phyloP scores from a whole-genome alignment of 2,888 invertebrate genomes.

The Dryococelus australis region DNA sequence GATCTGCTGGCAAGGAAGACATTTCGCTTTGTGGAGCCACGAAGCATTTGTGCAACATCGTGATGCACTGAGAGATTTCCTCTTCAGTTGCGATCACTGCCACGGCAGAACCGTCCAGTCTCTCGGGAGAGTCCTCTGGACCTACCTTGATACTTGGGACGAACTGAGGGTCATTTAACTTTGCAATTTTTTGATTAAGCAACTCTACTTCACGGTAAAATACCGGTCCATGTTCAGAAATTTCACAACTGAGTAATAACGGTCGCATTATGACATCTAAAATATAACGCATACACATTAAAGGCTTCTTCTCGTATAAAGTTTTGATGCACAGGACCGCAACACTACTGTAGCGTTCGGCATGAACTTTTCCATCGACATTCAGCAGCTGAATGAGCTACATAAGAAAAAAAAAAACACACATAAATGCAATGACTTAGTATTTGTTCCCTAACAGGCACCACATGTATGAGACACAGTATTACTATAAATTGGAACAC shows the following conservation, averaged over 20 bases:
- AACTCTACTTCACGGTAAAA: conserved; percentile 35
- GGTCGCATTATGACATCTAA: conserved; percentile 55
- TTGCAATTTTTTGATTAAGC: conserved; percentile 25
- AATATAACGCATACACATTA: conserved; percentile 50
- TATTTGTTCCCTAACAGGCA: too few species aligned
- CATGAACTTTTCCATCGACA: conserved; percentile 35
- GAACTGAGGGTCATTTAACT: not conserved
- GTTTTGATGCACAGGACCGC: conserved; percentile 64
- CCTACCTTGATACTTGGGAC: not conserved
- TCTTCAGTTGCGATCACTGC: conserved; percentile 49
- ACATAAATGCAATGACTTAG: not conserved
- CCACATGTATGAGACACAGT: too few species aligned
- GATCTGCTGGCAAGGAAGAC: conserved; percentile 52
- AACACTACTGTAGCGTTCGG: conserved; percentile 51
- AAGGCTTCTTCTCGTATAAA: conserved; percentile 53
- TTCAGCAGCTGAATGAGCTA: conserved; percentile 46
- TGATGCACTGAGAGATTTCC: conserved; percentile 55
- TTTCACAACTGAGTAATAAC: conserved; percentile 46
- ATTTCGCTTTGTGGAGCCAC: conserved; percentile 54
- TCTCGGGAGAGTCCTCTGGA: not conserved
- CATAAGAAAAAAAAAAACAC: conserved; percentile 33
- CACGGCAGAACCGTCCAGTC: not conserved
- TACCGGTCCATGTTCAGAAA: conserved; percentile 31
- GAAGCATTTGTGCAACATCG: conserved; percentile 56
- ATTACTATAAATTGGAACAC: too few species aligned